Evolutionary conservation across 2,888 invertebrate species (phyloP), one percentile per base, ranked within the genome.

Genomic region (Chloroclystis v-ata): DNA sequence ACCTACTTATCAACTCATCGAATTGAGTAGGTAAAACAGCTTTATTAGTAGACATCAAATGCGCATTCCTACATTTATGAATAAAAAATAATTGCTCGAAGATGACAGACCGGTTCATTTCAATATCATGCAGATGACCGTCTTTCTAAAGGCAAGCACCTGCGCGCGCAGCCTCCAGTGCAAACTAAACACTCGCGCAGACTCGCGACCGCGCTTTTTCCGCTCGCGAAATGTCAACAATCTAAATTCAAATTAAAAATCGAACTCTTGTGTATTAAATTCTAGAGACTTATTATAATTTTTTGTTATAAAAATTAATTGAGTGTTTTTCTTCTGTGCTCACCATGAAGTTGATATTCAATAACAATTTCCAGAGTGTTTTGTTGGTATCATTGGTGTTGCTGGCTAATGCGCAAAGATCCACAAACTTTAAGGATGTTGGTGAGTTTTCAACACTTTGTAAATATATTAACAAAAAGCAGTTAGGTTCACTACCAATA

Each of bases 321-420:
- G 7, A 28, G 11, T 28, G 9, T 11, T 26, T 32, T 20, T 30
- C 20, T 42, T 37, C 12, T 16, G 38, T 45, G 29, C 2, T 25
- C 24, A 80, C 70, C 64, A 83, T 82, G 78, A 76, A 71, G 67
- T 75, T 75, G 48, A 56, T 79, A 61, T 71, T 76, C 49, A 66
- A 73, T 59, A 75, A 74, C 49, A 76, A 76, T 57, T 65, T 85
- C 56, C 77, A 76, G 16, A 75, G 80, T 78, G 80, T 86, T 56
- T 54, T 88, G 54, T 57, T 88, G 63, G 73, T 86, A 57, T 81
- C 78, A 28, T 60, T 88, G 59, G 76, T 86, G 58, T 66, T 87
- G 46, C 63, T 88, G 57, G 82, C 78, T 30, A 83, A 74, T 68
- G 86, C 87, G 39, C 88, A 88, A 68, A 82, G 82, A 63, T 61